phyloP scores from a whole-genome alignment of 2,113 vertebrate species.

The Brienomyrus longianalis region DNA sequence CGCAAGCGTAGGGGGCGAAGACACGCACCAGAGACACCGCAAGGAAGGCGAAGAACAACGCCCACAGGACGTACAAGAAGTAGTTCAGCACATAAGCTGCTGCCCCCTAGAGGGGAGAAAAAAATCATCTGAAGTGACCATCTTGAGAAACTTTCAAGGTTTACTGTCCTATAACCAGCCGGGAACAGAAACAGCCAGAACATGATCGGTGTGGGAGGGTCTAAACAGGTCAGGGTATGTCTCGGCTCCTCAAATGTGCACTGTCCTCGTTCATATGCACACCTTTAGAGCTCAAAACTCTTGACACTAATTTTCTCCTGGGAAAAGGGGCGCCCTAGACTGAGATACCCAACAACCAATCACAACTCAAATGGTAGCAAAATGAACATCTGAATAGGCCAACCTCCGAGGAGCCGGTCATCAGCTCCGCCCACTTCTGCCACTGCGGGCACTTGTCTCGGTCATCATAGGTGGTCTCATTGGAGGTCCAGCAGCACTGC shows the following conservation, averaged over 20 bases:
- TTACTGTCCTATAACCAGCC: background rate
- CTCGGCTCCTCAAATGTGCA: background rate
- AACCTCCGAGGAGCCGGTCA: constrained; percentile 81
- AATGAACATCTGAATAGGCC: constrained; percentile 1
- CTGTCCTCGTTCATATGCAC: background rate
- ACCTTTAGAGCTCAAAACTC: background rate
- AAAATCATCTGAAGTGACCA: background rate
- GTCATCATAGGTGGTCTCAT: constrained; percentile 90
- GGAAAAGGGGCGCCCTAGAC: background rate
- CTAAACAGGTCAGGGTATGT: background rate
- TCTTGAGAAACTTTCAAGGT: background rate
- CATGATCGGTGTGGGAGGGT: background rate
- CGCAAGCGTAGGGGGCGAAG: constrained; percentile 94
- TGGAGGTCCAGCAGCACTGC: constrained; percentile 97
- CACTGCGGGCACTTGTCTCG: constrained; percentile 93
- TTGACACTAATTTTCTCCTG: background rate
- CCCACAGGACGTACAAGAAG: constrained; percentile 89
- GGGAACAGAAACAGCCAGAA: background rate
- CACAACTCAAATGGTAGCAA: background rate
- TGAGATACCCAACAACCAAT: background rate
- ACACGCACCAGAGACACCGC: constrained; percentile 92
- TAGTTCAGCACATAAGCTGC: constrained; percentile 93
- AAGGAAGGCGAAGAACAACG: constrained; percentile 86
- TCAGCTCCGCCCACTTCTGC: constrained; percentile 95
- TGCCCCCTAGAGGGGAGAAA: constrained; percentile 64